These are phyloP conservation scores for Microtus agrestis DNA, from an alignment of 2,797 vertebrate genomes.

Conservation along the genomic window DNA sequence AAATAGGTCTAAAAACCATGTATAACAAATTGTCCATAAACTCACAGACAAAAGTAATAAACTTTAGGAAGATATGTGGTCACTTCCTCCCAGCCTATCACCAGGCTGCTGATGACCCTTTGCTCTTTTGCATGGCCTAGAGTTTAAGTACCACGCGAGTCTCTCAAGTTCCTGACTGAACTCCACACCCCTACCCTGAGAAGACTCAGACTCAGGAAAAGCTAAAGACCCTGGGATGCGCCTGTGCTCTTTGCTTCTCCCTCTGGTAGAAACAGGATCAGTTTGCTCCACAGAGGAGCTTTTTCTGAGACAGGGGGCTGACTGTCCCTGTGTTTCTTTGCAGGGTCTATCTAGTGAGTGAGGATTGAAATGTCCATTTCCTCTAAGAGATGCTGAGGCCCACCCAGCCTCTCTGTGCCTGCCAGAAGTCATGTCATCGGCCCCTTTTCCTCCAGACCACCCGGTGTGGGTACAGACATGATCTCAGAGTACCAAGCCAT, in stretches of 20 bases:
- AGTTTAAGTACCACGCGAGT: background rate
- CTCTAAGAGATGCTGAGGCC: background rate
- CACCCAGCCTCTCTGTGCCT: background rate
- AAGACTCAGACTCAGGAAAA: background rate
- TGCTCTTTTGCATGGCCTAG: background rate
- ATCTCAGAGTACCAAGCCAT: background rate
- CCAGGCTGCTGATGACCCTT: background rate
- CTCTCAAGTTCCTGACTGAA: background rate
- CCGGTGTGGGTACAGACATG: background rate
- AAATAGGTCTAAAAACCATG: background rate
- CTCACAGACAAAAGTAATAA: background rate
- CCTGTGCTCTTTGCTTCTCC: background rate
- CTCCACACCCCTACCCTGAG: background rate
- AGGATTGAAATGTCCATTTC: background rate
- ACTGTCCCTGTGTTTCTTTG: background rate
- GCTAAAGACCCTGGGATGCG: background rate
- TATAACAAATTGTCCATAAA: background rate
- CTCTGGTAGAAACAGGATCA: background rate
- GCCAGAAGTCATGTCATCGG: rapidly evolving
- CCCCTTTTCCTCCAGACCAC: background rate
- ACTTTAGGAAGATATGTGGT: background rate
- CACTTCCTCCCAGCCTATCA: too few relatives aligned
- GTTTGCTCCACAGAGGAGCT: background rate
- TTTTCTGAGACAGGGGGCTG: background rate
- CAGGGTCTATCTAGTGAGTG: too few relatives aligned